These are phyloP conservation scores for Stenoptilia bipunctidactyla DNA, from an alignment of 2,888 invertebrate species.

Conservation along the genomic window DNA sequence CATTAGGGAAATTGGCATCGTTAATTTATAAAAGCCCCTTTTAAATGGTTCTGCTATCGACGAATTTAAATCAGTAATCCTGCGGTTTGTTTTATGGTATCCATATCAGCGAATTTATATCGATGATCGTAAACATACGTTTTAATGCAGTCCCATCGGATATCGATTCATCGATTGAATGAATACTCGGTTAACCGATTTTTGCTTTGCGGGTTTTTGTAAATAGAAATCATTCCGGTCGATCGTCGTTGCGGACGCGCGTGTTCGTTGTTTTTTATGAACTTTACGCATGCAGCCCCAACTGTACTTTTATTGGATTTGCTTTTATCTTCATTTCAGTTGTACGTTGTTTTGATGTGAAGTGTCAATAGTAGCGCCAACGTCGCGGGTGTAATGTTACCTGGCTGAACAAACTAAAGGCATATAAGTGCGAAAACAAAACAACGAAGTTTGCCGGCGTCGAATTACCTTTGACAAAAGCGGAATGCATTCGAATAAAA, in stretches of 20 bases:
- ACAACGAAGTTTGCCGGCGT: slow-evolving; percentile 45
- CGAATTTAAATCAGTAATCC: slow-evolving; percentile 63
- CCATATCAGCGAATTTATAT: slow-evolving; percentile 52
- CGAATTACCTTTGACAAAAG: slow-evolving; percentile 61
- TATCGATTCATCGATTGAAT: slow-evolving; percentile 30
- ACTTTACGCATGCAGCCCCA: neutral
- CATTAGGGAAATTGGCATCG: slow-evolving; percentile 66
- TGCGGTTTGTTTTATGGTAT: slow-evolving; percentile 60
- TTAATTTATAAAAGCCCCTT: slow-evolving; percentile 60
- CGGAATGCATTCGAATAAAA: slow-evolving; percentile 54
- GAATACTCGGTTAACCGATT: slow-evolving; percentile 22
- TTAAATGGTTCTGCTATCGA: slow-evolving; percentile 55
- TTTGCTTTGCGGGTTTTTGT: slow-evolving; percentile 14
- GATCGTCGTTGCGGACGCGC: too few relatives aligned
- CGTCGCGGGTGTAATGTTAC: slow-evolving; percentile 52
- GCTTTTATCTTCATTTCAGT: slow-evolving; percentile 19
- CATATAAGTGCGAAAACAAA: slow-evolving; percentile 67
- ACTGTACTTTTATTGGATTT: neutral
- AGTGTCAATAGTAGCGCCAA: slow-evolving; percentile 65
- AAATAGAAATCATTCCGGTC: slow-evolving; percentile 12
- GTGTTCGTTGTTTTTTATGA: neutral
- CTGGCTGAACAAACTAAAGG: slow-evolving; percentile 53
- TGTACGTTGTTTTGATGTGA: slow-evolving; percentile 50
- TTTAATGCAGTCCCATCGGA: slow-evolving; percentile 29
- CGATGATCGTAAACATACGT: slow-evolving; percentile 35